Base-by-base conservation (phyloP, 2,113 vertebrate species). In the Myocastor coypus region DNA sequence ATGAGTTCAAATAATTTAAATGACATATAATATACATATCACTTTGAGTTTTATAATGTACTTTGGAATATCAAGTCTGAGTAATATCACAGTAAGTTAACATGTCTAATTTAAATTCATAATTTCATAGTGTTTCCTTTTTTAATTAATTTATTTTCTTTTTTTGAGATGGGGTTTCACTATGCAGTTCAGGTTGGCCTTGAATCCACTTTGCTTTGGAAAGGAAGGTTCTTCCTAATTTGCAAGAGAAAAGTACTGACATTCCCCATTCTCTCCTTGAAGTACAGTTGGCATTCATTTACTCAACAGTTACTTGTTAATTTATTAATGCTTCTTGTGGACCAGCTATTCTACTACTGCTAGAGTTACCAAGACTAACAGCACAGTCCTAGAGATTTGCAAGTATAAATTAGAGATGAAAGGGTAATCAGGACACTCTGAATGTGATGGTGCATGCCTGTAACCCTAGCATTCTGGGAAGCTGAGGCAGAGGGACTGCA, bases 1-100 rank as follows among this genome's bases (percentile, higher is more conserved):
- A 93, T 12, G 91, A 96, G 89, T 91, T 89, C 55, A 92, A 95
- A 94, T 57, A 11, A 40, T 96, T 63, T 40, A 96, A 89, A 26
- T 83, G 37, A 80, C 88, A 17, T 78, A 37, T 68, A 73, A 55
- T 80, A 83, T 69, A 94, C 64, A 37, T 89, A 50, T 95, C 46
- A 91, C 66, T 88, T 91, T 16, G 34, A 87, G 24, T 82, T 96
- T 96, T 95, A 92, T 14, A 94, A 93, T 77, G 40, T 16, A 93
- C 69, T 84, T 95, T 46, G 85, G 57, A 30, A 12, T n/a, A 80
- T 55, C 77, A 52, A 86, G 26, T 64, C 55, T 77, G n/a, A 63
- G n/a, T 63, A 32, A 63, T 68, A 68, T 63, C 20, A 71, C 14
- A 71, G 66, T 78, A 80, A 92, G 91, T 55, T 94, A 91, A 91